A percentile compares a stretch with the other conserved stretches of the same genome.
Evolutionary conservation across 2,888 invertebrate species (phyloP).

Genomic region (Microdon myrmicae): DNA sequence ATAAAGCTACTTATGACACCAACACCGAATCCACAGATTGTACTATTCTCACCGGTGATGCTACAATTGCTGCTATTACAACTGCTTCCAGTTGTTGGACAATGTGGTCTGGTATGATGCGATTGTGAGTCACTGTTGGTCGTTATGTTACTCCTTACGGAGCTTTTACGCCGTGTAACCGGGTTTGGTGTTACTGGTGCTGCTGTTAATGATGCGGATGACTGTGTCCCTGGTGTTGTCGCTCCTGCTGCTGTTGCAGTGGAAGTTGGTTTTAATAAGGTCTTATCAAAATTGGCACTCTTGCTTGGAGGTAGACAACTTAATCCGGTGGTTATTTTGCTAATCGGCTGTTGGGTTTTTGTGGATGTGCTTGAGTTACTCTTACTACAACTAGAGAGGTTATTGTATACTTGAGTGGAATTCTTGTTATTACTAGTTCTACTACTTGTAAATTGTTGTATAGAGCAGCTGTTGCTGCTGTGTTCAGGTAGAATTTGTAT

Average conservation of each 20-base stretch:
- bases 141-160: conserved; percentile 36
- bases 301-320: conserved; percentile 13
- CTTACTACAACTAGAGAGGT: conserved; percentile 13
- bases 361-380: conserved; percentile 1
- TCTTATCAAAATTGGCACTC: conserved; percentile 30
- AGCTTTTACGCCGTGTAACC: conserved; percentile 39
- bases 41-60: conserved; percentile 63
- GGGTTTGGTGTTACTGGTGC: too few species aligned
- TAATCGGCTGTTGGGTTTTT: conserved; percentile 15
- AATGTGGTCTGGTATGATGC: conserved; percentile 6
- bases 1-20: conserved; percentile 60
- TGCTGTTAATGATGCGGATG: too few species aligned
- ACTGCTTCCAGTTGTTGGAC: conserved; percentile 57
- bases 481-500: conserved; percentile 39
- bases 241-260: conserved; percentile 3
- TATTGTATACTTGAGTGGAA: conserved; percentile 17
- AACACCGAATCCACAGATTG: conserved; percentile 61
- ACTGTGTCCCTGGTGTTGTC: conserved; percentile 8
- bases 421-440: conserved; percentile 18
- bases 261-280: conserved; percentile 14
- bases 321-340: conserved; percentile 4
- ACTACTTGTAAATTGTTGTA: conserved; percentile 14
- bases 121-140: conserved; percentile 40
- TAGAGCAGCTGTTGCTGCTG: conserved; percentile 28
- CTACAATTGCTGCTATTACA: conserved; percentile 63